Base-by-base conservation (phyloP, 2,797 vertebrate species). In the Darevskia mixta region DNA sequence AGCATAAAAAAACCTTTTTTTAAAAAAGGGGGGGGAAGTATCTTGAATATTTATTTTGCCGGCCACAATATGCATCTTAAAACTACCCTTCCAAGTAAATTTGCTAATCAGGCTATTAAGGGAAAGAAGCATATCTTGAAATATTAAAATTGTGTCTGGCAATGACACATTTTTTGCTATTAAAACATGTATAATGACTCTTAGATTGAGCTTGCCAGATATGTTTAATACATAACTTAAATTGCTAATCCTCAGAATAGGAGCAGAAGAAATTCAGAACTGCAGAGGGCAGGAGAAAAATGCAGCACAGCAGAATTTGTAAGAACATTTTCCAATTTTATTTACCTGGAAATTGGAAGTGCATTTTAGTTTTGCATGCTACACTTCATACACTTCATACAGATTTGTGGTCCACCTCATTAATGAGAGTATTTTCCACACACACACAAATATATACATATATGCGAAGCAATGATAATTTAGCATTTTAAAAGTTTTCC, bases 191-290 rank as follows among this genome's bases (percentile, higher is more conserved):
- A 93, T 88, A 94, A 94, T 91, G 84, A 94, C 87, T 87, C 72
- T 86, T 81, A 93, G 91, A 95, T 95, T 93, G 94, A 95, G 90
- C 85, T 93, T 92, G 91, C 88, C 88, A 90, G 92, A 94, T 93
- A 95, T 81, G 88, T 87, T 92, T 95, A 95, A 94, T 95, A 92
- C 89, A 84, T 43, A 93, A 92, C 89, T 87, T 95, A 95, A 95
- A 92, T 94, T 93, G 94, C 89, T 94, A 88, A 93, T 94, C 88
- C 95, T 92, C 83, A 89, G 92, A 94, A 91, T 92, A 87, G 93
- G 92, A 86, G 86, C 91, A 89, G 61, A 90, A 75, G 61, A 83
- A 92, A 89, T 85, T 83, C 85, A 85, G 93, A 92, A 94, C 93
- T 92, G 90, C 90, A 93, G 92, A 95, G 83, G 89, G 92, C 83